A percentile compares a stretch with the other conserved stretches of the same genome.
phyloP scores from a whole-genome alignment of 2,113 vertebrate genomes.

The Orthochromis malagaraziensis region DNA sequence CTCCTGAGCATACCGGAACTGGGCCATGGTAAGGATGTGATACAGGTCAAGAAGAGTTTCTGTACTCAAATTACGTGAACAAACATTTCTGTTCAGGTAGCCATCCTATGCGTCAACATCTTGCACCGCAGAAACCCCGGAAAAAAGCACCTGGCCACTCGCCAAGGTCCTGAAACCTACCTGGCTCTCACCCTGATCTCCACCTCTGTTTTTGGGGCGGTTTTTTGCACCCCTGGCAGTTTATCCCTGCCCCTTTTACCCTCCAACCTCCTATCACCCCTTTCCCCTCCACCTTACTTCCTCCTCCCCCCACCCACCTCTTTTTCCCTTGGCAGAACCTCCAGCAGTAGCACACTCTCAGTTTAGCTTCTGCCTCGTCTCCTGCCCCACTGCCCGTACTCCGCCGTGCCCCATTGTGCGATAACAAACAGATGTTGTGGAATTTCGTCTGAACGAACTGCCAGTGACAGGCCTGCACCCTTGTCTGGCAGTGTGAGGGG shows the following conservation, averaged over 20 bases:
- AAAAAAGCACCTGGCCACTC: slow-evolving; percentile 9
- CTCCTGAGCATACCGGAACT: not conserved
- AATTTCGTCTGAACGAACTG: slow-evolving; percentile 84
- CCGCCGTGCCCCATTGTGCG: slow-evolving; percentile 70
- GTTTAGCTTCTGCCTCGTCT: slow-evolving; percentile 40
- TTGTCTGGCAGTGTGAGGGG: slow-evolving; percentile 60
- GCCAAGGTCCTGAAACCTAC: slow-evolving; percentile 38
- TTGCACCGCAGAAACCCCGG: slow-evolving; percentile 1
- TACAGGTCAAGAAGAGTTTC: not conserved
- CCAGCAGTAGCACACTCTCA: slow-evolving; percentile 16
- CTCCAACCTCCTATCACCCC: not conserved
- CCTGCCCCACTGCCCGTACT: slow-evolving; percentile 35
- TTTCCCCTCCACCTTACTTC: not conserved
- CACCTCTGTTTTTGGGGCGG: not conserved
- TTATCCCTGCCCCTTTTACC: not conserved
- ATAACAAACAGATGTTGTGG: slow-evolving; percentile 94
- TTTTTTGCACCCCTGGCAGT: not conserved
- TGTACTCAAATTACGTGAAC: not conserved
- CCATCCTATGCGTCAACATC: slow-evolving; percentile 6
- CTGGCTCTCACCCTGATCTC: slow-evolving; percentile 38
- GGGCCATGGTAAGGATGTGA: not conserved
- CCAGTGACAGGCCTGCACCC: slow-evolving; percentile 75
- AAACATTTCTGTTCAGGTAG: not conserved
- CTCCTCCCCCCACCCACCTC: not conserved
- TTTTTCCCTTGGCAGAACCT: slow-evolving; percentile 43